These are phyloP conservation scores for Scaptomyza reducta DNA, from an alignment of 2,888 invertebrate species.

Conservation along the genomic window DNA sequence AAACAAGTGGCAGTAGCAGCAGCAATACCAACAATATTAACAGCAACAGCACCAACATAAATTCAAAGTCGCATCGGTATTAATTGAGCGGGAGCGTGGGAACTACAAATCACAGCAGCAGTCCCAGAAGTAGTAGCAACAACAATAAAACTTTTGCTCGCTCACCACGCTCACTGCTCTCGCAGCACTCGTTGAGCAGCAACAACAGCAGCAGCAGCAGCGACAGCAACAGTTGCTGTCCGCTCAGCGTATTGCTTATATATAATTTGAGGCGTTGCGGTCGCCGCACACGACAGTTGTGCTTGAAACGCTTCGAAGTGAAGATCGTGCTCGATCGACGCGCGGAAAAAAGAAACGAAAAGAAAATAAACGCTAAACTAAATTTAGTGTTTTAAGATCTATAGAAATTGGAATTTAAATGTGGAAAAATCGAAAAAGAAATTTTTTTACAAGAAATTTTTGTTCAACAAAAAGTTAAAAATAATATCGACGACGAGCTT, in stretches of 20 bases:
- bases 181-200: constrained; percentile 37
- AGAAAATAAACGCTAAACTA: constrained; percentile 22
- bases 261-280: constrained; percentile 69
- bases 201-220: constrained; percentile 16
- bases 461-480: constrained; percentile 29
- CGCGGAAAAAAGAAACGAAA: constrained; percentile 38
- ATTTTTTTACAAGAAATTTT: constrained; percentile 44
- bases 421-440: constrained; percentile 60
- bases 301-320: constrained; percentile 83
- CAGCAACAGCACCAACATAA: constrained; percentile 49
- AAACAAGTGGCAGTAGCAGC: constrained; percentile 23
- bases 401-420: constrained; percentile 37
- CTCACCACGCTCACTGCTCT: constrained; percentile 64
- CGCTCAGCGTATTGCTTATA: constrained; percentile 35
- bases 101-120: constrained; percentile 67
- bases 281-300: constrained; percentile 80
- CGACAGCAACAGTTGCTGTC: constrained; percentile 36
- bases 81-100: constrained; percentile 72
- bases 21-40: constrained; percentile 25
- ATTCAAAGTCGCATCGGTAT: constrained; percentile 65
- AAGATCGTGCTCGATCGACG: constrained; percentile 78
- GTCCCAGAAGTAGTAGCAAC: constrained; percentile 18
- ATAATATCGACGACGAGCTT: constrained; percentile 58
- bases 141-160: constrained; percentile 26
- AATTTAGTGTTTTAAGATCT: constrained; percentile 22